Base-by-base conservation (phyloP, 2,888 invertebrate genomes). In the Oscheius myriophilus region DNA sequence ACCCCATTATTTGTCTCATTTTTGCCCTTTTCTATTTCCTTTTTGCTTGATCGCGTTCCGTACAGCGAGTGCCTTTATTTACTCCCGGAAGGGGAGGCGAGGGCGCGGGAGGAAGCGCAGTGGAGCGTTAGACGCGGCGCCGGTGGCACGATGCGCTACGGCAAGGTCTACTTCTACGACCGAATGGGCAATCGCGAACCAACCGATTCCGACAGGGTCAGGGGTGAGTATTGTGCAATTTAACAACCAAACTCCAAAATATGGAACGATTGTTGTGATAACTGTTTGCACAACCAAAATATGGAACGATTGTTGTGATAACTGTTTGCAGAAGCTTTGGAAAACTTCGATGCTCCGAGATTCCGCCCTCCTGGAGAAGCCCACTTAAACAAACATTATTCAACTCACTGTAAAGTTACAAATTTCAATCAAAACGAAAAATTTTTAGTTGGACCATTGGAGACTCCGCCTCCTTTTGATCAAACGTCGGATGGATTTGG, bases 81-180 rank as follows among this genome's bases (percentile, higher is more conserved):
- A 61, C 61, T 49, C 46, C 46, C 61, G 61, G 61, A 61, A 61
- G 57, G 54, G 39, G 39, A n/a, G 33, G 54, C 14, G 54, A 25
- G 42, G 58, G 42, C 43, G 42, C 25, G 49, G 46, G 46, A 16
- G 33, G 25, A 25, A 26, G 53, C 26, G 46, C 61, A 61, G 33
- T 61, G 49, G 49, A 61, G 25, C 61, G 26, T 45, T 33, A 33
- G 33, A 33, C 25, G 2, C 14, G 14, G 12, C 25, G 4, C 23
- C 23, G 11, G 16, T 46, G 14, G 49, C 49, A 18, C 64, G 11
- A 83, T 83, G 83, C 75, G 83, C 25, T 83, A 83, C 71, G 83
- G 83, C 45, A 83, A 83, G 67, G 78, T 83, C 43, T 83, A 83
- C 63, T 83, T 71, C 62, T 82, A 83, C 73, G 83, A 83, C 73